A percentile compares a stretch with the other conserved stretches of the same genome.
phyloP scores from a whole-genome alignment of 1,140 invertebrate genomes.

The Delia radicum region DNA sequence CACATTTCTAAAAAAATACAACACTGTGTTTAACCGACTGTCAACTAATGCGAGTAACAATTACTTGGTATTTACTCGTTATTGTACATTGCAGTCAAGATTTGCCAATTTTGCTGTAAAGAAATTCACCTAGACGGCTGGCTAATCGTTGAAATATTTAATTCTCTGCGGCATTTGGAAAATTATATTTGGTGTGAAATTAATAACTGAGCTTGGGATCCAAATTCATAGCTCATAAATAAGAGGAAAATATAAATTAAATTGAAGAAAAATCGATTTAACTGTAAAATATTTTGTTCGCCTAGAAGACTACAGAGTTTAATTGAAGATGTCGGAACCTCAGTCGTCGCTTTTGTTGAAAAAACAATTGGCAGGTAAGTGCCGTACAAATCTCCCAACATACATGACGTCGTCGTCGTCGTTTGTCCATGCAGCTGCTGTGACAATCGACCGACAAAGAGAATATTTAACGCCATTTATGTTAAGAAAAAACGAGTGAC shows the following conservation, averaged over 20 bases:
- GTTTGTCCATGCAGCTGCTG: neutral
- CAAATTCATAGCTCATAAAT: neutral
- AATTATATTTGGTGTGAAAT: slow-evolving; percentile 3
- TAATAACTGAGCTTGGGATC: neutral
- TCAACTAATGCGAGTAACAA: neutral
- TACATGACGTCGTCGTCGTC: neutral
- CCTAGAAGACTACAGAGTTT: neutral
- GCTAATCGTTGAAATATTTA: neutral
- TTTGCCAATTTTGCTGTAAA: neutral
- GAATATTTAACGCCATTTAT: neutral
- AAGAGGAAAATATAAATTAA: neutral
- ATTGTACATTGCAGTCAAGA: neutral
- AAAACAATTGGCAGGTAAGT: slow-evolving; percentile 91
- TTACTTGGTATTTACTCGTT: neutral
- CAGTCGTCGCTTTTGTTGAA: slow-evolving; percentile 91
- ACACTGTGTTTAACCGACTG: neutral
- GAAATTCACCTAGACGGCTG: neutral
- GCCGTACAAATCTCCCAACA: neutral
- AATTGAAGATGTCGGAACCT: slow-evolving; percentile 79
- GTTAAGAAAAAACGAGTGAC: neutral
- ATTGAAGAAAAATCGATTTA: neutral
- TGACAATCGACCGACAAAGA: neutral
- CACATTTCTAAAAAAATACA: neutral
- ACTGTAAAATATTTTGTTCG: neutral
- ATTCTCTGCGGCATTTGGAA: neutral